Evolutionary conservation across 2,113 vertebrate species (phyloP).

Genomic region (Natator depressus): DNA sequence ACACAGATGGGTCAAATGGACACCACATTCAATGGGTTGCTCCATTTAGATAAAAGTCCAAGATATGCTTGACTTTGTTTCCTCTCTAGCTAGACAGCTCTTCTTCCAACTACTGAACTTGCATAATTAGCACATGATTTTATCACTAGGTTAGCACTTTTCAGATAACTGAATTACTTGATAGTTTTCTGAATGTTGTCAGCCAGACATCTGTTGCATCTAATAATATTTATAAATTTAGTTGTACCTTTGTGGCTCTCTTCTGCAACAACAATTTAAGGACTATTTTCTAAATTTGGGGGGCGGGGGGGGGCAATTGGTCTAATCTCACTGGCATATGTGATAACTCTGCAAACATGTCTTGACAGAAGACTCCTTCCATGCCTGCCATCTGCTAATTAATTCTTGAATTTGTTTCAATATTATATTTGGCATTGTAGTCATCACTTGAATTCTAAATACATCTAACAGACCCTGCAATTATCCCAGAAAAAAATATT

Average conservation of each 20-base stretch:
- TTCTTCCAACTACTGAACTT: background rate
- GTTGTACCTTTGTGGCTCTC: background rate
- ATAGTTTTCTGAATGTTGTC: background rate
- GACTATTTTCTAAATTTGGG: background rate
- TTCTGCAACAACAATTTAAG: background rate
- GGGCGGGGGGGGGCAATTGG: background rate
- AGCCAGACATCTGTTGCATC: constrained; percentile 6
- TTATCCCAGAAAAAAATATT: constrained; percentile 35
- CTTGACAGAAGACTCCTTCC: constrained; percentile 8
- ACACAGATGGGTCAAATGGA: background rate
- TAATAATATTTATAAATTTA: constrained; percentile 17
- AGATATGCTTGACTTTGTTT: background rate
- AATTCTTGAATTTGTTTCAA: constrained; percentile 33
- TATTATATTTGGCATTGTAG: background rate
- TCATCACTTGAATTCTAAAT: background rate
- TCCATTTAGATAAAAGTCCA: background rate
- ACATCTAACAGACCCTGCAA: background rate
- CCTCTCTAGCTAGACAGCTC: background rate
- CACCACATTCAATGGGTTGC: background rate
- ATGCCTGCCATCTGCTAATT: constrained; percentile 34
- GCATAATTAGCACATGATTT: background rate
- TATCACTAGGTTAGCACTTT: background rate
- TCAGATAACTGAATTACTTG: background rate
- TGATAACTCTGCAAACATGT: background rate
- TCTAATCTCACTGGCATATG: background rate